Conservation (phyloP, 2,113 vertebrate genomes). For the Cettia cetti region DNA sequence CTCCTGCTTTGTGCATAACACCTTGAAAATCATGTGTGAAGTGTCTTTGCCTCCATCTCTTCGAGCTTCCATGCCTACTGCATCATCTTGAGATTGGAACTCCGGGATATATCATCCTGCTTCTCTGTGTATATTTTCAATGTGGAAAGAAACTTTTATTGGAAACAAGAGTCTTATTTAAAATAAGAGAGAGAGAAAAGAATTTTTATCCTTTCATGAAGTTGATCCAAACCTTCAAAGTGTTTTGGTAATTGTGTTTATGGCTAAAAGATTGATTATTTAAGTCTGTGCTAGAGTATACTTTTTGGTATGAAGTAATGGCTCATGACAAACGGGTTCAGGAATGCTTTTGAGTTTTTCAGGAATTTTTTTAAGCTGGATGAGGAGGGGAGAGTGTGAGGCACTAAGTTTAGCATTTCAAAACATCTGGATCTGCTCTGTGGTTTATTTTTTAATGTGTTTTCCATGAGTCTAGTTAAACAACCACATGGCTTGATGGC, state of each 20-base stretch:
- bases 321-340: slow-evolving; percentile 54
- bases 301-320: slow-evolving; percentile 57
- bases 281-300: slow-evolving; percentile 22
- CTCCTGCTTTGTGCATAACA: background rate
- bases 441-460: slow-evolving; percentile 57
- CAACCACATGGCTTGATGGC: slow-evolving; percentile 31
- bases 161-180: background rate
- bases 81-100: background rate
- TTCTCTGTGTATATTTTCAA: background rate
- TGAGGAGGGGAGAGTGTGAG: slow-evolving; percentile 22
- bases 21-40: background rate
- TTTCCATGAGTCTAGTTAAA: slow-evolving; percentile 55
- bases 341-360: slow-evolving; percentile 65
- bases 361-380: slow-evolving; percentile 26
- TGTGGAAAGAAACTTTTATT: background rate
- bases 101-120: background rate
- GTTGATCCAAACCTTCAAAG: slow-evolving; percentile 50
- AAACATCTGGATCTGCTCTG: slow-evolving; percentile 64
- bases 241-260: slow-evolving; percentile 45
- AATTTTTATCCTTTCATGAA: slow-evolving; percentile 26
- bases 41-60: background rate
- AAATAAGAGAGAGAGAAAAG: background rate
- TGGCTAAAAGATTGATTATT: slow-evolving; percentile 53
- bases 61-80: background rate
- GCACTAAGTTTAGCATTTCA: slow-evolving; percentile 53